Conservation (phyloP, 2,113 vertebrate species). For the Grammomys surdaster region DNA sequence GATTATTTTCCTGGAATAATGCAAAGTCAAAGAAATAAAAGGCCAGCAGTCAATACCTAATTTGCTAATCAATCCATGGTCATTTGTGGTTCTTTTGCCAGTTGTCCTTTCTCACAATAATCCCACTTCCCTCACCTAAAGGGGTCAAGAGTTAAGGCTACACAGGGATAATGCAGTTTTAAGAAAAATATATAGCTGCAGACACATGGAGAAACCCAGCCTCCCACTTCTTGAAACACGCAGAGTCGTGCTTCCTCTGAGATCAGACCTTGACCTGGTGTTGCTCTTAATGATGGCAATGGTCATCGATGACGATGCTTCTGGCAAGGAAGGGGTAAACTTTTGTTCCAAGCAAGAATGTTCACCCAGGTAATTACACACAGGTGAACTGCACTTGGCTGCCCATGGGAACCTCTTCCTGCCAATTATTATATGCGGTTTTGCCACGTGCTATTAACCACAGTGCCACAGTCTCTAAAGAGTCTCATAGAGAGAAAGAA, state of each 20-base stretch:
- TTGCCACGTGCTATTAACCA: slow-evolving; percentile 73
- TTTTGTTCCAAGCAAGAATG: slow-evolving; percentile 59
- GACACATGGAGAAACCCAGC: background rate
- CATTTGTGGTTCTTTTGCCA: background rate
- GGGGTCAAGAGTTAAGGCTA: background rate
- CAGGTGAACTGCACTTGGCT: slow-evolving; percentile 42
- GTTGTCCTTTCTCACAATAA: background rate
- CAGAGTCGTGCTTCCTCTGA: slow-evolving; percentile 37
- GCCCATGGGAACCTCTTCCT: slow-evolving; percentile 63
- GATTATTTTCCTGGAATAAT: slow-evolving; percentile 31
- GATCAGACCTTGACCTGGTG: background rate
- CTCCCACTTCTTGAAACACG: background rate
- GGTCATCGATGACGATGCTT: background rate
- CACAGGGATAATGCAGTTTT: background rate
- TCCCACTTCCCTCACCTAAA: background rate
- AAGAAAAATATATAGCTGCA: background rate
- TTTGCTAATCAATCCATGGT: slow-evolving; percentile 50
- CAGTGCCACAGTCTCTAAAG: slow-evolving; percentile 61
- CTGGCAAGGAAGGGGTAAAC: slow-evolving; percentile 3
- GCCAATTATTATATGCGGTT: slow-evolving; percentile 71
- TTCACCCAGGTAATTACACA: slow-evolving; percentile 46
- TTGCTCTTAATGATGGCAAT: background rate
- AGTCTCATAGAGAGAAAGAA: slow-evolving; percentile 56
- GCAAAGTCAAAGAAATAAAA: slow-evolving; percentile 58
- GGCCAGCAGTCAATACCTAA: background rate